Base-by-base conservation (phyloP, 2,888 invertebrate genomes). In the Sinopyrophorus schimmeli region DNA sequence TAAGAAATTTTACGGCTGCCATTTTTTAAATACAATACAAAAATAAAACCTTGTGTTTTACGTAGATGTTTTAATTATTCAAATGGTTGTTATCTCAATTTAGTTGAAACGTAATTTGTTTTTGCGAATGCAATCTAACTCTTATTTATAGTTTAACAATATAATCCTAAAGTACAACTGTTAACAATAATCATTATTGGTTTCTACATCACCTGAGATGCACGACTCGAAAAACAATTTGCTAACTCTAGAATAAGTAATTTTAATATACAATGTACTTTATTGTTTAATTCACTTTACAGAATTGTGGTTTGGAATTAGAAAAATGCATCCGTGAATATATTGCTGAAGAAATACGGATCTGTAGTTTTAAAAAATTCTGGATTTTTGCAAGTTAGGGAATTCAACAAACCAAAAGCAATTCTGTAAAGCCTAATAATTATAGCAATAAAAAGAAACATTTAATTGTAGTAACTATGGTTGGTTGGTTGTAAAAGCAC, bases 401-500 rank as follows among this genome's bases (percentile, higher is more conserved):
- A 11, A 5, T 32, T 31, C 27, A 16, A 16, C 7, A 16, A n/a
- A 16, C 15, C 5, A 37, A 7, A 10, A 26, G 31, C 30, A 21
- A 20, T 30, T 21, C 40, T 7, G 18, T 35, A 28, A 35, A 28
- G 27, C 27, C 18, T 11, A 41, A 15, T 21, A 44, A 23, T 32
- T 11, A n/a, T n/a, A n/a, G n/a, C n/a, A n/a, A n/a, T n/a, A n/a
- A n/a, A n/a, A n/a, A n/a, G n/a, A n/a, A n/a, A n/a, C n/a, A n/a
- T n/a, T n/a, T n/a, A n/a, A 27, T 16, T 23, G 20, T 42, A 37
- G 30, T 14, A 28, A 46, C 54, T 76, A 80, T 58, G 86, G 89
- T 71, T 87, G 86, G 73, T 90, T 88, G 62, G 87, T 89, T 60
- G 90, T 90, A 68, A 89, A 90, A 49, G 87, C 87, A 64, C 88